These are phyloP conservation scores for Zeugodacus cucurbitae DNA, from an alignment of 1,140 invertebrate species.

Conservation along the genomic window DNA sequence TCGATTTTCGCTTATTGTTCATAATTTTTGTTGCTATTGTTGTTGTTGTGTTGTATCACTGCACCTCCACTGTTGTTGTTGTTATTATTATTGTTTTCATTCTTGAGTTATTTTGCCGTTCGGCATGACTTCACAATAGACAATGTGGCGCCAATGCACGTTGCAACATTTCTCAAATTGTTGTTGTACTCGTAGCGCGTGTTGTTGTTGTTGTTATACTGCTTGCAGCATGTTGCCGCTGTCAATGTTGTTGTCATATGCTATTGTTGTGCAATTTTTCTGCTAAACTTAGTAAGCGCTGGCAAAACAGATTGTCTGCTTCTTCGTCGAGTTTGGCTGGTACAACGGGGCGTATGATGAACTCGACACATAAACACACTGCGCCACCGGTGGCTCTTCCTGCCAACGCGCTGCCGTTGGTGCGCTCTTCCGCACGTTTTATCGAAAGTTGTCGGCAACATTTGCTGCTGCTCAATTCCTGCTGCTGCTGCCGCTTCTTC, in stretches of 20 bases:
- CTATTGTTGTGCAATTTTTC: conserved; percentile 36
- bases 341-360: conserved; percentile 4
- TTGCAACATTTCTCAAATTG: not conserved
- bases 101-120: conserved; percentile 38
- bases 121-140: conserved; percentile 39
- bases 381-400: not conserved
- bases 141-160: conserved; percentile 27
- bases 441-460: conserved; percentile 9
- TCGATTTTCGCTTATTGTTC: conserved; percentile 30
- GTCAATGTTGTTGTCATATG: conserved; percentile 6
- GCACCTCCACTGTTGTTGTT: not conserved
- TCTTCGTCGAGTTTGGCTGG: not conserved
- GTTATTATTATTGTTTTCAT: not conserved
- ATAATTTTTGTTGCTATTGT: not conserved
- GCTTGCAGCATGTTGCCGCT: not conserved
- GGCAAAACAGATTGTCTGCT: conserved; percentile 24
- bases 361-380: not conserved
- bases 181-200: not conserved
- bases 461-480: conserved; percentile 6
- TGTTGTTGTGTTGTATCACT: not conserved
- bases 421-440: not conserved
- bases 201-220: not conserved
- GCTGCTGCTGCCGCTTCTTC: conserved; percentile 1
- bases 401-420: not conserved
- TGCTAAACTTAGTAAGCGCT: conserved; percentile 31